phyloP scores from a whole-genome alignment of 2,113 vertebrate genomes.

The Seriola rivoliana region DNA sequence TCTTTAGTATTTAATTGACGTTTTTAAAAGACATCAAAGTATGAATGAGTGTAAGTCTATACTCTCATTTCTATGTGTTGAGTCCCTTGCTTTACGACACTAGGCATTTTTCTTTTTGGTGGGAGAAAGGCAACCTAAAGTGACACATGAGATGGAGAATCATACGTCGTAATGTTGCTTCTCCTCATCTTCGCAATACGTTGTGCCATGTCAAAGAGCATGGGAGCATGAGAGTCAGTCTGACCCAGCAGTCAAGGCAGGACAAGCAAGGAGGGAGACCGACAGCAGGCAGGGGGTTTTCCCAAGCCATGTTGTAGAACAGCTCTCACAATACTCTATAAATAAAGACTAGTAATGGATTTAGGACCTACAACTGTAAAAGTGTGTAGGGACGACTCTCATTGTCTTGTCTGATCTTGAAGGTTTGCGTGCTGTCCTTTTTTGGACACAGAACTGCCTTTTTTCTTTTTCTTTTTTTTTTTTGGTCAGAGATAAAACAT shows the following conservation, averaged over 20 bases:
- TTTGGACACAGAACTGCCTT: not conserved
- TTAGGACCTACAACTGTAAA: slow-evolving; percentile 37
- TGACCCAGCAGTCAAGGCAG: slow-evolving; percentile 71
- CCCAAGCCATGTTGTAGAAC: slow-evolving; percentile 63
- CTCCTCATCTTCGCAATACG: slow-evolving; percentile 57
- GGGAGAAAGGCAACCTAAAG: slow-evolving; percentile 9
- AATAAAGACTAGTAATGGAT: slow-evolving; percentile 59
- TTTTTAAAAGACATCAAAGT: not conserved
- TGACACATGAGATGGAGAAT: slow-evolving; percentile 44
- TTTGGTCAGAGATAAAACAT: not conserved
- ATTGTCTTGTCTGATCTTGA: slow-evolving; percentile 40
- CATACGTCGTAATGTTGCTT: slow-evolving; percentile 44
- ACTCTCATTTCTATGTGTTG: not conserved
- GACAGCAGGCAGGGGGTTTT: slow-evolving; percentile 74
- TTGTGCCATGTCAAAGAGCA: slow-evolving; percentile 81
- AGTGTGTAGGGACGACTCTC: slow-evolving; percentile 6
- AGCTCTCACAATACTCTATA: slow-evolving; percentile 68
- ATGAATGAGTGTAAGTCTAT: not conserved
- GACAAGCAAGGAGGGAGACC: slow-evolving; percentile 58
- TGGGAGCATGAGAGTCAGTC: slow-evolving; percentile 78
- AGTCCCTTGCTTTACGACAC: not conserved
- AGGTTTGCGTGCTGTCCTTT: not conserved
- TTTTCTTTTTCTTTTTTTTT: not conserved
- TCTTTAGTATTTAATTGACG: not conserved
- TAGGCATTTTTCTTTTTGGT: not conserved